Percentiles rank a stretch among this genome's conserved stretches.
Conservation (phyloP, 2,888 invertebrate genomes). For the Myopa tessellatipennis region DNA sequence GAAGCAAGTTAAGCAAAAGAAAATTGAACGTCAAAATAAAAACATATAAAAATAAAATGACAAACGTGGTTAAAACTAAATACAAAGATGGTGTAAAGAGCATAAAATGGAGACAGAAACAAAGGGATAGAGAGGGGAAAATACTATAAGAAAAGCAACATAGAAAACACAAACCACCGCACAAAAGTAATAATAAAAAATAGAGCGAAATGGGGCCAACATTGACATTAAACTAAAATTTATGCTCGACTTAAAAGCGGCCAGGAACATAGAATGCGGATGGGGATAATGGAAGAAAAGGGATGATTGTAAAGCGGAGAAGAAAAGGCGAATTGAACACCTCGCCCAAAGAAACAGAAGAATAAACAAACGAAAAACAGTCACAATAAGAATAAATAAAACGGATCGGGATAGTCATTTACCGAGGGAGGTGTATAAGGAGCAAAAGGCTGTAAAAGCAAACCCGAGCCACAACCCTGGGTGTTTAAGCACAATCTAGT, state of each 20-base stretch:
- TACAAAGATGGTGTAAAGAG: constrained; percentile 9
- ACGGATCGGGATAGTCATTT: too few relatives aligned
- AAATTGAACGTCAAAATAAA: constrained; percentile 19
- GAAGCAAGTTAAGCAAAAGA: constrained; percentile 22
- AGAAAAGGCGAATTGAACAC: too few relatives aligned
- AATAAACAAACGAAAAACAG: too few relatives aligned
- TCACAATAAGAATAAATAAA: too few relatives aligned
- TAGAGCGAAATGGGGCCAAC: constrained; percentile 27
- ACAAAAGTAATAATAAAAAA: constrained; percentile 8
- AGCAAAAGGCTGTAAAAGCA: too few relatives aligned
- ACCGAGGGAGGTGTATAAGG: too few relatives aligned
- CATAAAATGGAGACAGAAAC: neutral
- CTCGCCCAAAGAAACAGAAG: too few relatives aligned
- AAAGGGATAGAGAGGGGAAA: neutral
- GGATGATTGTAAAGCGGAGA: too few relatives aligned
- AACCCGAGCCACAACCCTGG: too few relatives aligned
- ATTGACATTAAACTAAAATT: constrained; percentile 35
- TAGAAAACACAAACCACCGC: neutral
- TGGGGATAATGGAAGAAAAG: neutral
- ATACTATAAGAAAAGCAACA: neutral
- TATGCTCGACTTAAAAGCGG: constrained; percentile 13
- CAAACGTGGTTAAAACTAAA: neutral
- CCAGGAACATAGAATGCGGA: neutral
- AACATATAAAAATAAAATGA: constrained; percentile 8
- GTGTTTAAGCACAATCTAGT: too few relatives aligned